phyloP scores from a whole-genome alignment of 2,888 invertebrate species.

The Xanthia togata region DNA sequence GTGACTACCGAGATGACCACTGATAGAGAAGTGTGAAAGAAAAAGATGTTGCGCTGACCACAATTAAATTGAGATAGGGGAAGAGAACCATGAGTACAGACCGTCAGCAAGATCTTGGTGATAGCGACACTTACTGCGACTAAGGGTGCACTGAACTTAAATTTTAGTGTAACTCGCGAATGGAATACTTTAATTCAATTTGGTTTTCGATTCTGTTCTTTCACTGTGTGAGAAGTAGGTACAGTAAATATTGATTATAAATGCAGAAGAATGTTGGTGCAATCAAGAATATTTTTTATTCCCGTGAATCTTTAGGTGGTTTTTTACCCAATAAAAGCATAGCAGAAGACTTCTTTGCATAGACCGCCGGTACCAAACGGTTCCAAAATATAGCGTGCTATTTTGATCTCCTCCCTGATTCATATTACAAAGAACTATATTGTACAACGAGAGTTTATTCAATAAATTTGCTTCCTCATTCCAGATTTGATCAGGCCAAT shows the following conservation, averaged over 20 bases:
- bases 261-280: neutral
- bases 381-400: neutral
- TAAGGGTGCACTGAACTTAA: neutral
- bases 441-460: neutral
- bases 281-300: neutral
- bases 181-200: neutral
- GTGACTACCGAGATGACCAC: too few relatives aligned
- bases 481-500: constrained; percentile 93
- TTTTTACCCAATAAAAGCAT: neutral
- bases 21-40: too few relatives aligned
- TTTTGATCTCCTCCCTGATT: neutral
- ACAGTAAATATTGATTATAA: neutral
- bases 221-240: neutral
- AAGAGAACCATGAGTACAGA: neutral
- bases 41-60: neutral
- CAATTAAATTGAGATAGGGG: neutral
- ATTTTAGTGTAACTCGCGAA: neutral
- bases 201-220: neutral
- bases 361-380: neutral
- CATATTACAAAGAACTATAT: neutral
- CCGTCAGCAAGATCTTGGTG: neutral
- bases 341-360: neutral
- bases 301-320: neutral
- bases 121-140: neutral
- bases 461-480: constrained; percentile 65